Evolutionary conservation across 2,888 invertebrate species (phyloP).

Genomic region (Baccha elongata): DNA sequence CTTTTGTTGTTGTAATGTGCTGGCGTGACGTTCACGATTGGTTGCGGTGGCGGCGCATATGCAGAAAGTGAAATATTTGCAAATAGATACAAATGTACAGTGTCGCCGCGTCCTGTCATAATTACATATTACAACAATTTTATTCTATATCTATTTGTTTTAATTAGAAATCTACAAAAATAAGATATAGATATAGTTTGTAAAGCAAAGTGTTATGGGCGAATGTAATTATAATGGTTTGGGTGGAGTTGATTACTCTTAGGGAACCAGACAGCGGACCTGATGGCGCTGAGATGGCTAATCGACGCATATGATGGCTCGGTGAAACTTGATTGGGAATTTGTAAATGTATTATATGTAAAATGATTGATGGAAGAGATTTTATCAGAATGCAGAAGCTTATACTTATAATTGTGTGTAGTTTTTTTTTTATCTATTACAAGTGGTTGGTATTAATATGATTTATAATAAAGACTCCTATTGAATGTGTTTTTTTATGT

Average conservation of each 20-base stretch:
- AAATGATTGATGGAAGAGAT: constrained; percentile 35
- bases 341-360: constrained; percentile 40
- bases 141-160: constrained; percentile 49
- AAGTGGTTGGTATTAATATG: background rate
- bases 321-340: constrained; percentile 36
- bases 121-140: constrained; percentile 28
- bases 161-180: constrained; percentile 57
- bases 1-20: constrained; percentile 4
- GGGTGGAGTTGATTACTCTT: constrained; percentile 43
- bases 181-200: background rate
- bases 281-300: constrained; percentile 34
- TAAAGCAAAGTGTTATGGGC: constrained; percentile 28
- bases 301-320: background rate
- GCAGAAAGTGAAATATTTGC: constrained; percentile 47
- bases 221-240: constrained; percentile 58
- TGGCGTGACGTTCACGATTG: constrained; percentile 30
- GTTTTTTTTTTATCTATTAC: background rate
- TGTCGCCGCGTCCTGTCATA: constrained; percentile 66
- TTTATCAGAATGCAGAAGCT: constrained; percentile 19
- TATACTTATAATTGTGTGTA: constrained; percentile 10
- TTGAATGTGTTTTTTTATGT: background rate
- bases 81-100: constrained; percentile 65
- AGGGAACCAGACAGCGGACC: background rate
- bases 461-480: constrained; percentile 10
- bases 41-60: background rate